Evolutionary conservation across 2,888 invertebrate genomes (phyloP).

Genomic region (Nycteola revayana): DNA sequence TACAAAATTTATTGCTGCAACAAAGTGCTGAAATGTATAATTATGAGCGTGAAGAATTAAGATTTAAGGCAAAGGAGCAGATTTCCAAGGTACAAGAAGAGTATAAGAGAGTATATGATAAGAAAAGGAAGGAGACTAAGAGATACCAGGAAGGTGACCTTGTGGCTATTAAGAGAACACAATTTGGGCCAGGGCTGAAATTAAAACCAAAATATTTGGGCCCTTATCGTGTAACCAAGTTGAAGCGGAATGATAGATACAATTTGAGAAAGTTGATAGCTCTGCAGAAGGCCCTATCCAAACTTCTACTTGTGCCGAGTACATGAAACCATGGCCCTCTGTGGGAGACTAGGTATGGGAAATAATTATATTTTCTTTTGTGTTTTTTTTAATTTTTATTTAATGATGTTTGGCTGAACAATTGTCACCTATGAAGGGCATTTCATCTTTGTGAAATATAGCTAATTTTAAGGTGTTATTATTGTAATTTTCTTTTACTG

Average conservation of each 20-base stretch:
- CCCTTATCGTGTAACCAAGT: background rate
- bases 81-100: slow-evolving; percentile 3
- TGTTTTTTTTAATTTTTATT: no score
- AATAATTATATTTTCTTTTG: no score
- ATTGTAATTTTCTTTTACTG: no score
- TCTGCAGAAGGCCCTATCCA: background rate
- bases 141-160: background rate
- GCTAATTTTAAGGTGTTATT: no score
- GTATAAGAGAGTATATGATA: slow-evolving; percentile 1
- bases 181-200: slow-evolving; percentile 4
- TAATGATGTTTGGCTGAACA: no score
- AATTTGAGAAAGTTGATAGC: slow-evolving; percentile 1
- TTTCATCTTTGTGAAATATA: no score
- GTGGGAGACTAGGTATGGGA: no score
- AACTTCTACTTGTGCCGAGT: slow-evolving; percentile 1
- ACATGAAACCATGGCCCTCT: background rate
- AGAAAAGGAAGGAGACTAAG: background rate
- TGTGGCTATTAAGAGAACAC: slow-evolving; percentile 5
- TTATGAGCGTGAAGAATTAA: background rate
- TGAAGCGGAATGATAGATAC: background rate
- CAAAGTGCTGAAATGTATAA: background rate
- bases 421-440: no score
- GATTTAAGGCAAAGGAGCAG: slow-evolving; percentile 1
- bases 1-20: slow-evolving; percentile 1
- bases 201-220: slow-evolving; percentile 3